Base-by-base conservation (phyloP, 2,797 vertebrate genomes). In the Anableps anableps region DNA sequence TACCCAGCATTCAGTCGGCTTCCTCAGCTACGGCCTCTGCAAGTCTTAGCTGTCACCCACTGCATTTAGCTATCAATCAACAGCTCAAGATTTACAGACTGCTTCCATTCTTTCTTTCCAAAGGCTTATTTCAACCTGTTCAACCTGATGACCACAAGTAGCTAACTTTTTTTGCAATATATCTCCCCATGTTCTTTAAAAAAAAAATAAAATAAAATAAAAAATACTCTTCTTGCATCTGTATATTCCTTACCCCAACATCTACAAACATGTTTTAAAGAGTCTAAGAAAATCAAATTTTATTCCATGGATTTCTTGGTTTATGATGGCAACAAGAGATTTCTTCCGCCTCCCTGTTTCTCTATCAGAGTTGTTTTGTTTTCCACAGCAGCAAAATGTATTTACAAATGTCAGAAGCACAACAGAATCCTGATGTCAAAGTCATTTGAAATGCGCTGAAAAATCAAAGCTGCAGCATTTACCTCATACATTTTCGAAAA, bases 371-470 rank as follows among this genome's bases (percentile, higher is more conserved):
- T 31, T 4, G 58, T 13, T 76, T 79, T 79, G 43, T 78, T 77
- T 58, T 26, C 31, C 1, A 34, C 71, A 81, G 62, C 50, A 36
- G 73, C 38, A 55, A 71, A 84, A 85, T 43, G 45, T 83, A n/a
- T 87, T 77, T 84, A 75, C 17, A 87, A 82, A 86, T 86, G 83
- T 90, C 79, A 87, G 53, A 58, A 58, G 9, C n/a, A 0, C 72
- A 64, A 80, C 64, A 79, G 76, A 83, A 60, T 51, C 82, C 74
- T 84, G 76, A 80, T 82, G 66, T 66, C 80, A 73, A 79, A 79
- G 5, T 21, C 36, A 5, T 81, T 76, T 7, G 31, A 34, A 36
- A 23, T 70, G 66, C 19, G 34, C 7, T 41, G 41, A 41, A 62
- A 81, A 81, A 84, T 76, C 74, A 83, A 78, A 83, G 48, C 17